Evolutionary conservation across 2,113 vertebrate species (phyloP).

Genomic region (Martes martes): DNA sequence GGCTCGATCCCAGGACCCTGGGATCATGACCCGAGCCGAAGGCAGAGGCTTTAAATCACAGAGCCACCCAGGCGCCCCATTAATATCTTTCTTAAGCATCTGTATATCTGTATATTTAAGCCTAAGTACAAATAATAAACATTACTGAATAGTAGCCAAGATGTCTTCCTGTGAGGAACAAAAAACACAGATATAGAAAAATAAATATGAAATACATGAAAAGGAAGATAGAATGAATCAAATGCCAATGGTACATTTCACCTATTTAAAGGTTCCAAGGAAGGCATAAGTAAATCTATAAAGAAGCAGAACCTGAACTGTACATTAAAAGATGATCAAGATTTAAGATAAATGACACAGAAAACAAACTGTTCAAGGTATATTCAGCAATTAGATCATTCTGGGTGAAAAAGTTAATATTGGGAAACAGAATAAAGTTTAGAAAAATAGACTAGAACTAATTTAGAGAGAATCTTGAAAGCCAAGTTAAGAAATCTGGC

Average conservation of each 20-base stretch:
- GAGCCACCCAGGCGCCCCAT: neutral
- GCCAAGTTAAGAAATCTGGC: constrained; percentile 1
- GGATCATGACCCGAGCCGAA: too few relatives aligned
- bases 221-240: neutral
- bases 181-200: neutral
- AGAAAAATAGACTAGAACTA: neutral
- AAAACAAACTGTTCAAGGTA: neutral
- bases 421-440: neutral
- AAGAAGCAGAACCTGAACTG: neutral
- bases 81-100: neutral
- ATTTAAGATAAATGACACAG: constrained; percentile 7
- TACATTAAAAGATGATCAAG: neutral
- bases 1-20: too few relatives aligned
- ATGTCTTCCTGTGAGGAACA: neutral
- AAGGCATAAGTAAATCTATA: neutral
- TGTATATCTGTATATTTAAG: neutral
- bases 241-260: neutral
- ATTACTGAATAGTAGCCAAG: neutral
- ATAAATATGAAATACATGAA: neutral
- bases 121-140: neutral
- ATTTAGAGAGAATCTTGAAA: constrained; percentile 1
- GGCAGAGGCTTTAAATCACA: too few relatives aligned
- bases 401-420: neutral
- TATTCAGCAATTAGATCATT: neutral
- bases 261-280: neutral